Conservation (phyloP, 2,888 invertebrate genomes). For the Spialia ferax region DNA sequence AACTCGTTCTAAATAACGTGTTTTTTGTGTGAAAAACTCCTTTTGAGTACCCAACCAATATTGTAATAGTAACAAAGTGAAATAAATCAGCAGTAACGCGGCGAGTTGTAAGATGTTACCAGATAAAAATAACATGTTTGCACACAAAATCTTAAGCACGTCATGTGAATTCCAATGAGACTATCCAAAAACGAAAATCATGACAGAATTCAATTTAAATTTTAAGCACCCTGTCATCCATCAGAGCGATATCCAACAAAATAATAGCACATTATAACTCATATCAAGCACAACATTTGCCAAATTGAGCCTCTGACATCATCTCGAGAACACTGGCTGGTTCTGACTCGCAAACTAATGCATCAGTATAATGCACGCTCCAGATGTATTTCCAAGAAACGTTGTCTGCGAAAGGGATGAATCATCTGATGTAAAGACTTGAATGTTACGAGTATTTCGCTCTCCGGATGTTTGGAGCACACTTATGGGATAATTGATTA, state of each 20-base stretch:
- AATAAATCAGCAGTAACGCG: too few species aligned
- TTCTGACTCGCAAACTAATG: constrained; percentile 32
- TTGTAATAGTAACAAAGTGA: too few species aligned
- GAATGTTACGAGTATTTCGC: constrained; percentile 15
- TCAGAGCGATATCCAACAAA: constrained; percentile 31
- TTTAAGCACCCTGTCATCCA: constrained; percentile 2
- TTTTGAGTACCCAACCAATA: too few species aligned
- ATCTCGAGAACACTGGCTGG: constrained; percentile 32
- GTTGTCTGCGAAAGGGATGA: constrained; percentile 38
- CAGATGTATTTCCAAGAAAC: constrained; percentile 47
- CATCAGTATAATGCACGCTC: constrained; percentile 32
- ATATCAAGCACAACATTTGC: constrained; percentile 44
- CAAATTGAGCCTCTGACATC: constrained; percentile 46
- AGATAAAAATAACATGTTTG: too few species aligned
- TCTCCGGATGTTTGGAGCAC: constrained; percentile 31
- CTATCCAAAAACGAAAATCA: not conserved
- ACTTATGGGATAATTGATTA: constrained; percentile 24
- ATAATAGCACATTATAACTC: constrained; percentile 40
- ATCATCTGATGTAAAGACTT: constrained; percentile 41
- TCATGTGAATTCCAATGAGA: not conserved
- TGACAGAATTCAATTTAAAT: not conserved
- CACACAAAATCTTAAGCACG: too few species aligned
- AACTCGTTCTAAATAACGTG: too few species aligned
- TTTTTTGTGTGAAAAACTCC: too few species aligned
- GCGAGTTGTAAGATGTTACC: too few species aligned